These are phyloP conservation scores for Lepus timidus DNA, from an alignment of 2,113 vertebrate species.

Conservation along the genomic window DNA sequence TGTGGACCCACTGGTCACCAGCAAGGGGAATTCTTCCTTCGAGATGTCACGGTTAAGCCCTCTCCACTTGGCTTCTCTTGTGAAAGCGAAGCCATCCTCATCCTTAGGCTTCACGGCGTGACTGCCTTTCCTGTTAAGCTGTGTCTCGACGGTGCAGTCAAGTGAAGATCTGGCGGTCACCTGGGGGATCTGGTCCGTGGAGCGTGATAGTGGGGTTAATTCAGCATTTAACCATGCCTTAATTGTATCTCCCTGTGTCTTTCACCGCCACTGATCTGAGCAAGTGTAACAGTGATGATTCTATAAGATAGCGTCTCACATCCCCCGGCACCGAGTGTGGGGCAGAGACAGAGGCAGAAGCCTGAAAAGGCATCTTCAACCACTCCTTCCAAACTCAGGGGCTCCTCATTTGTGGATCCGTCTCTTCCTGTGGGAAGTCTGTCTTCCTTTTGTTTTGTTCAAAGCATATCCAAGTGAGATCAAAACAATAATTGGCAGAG, in stretches of 20 bases:
- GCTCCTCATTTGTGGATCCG: not conserved
- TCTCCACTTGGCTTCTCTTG: not conserved
- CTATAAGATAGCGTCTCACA: fast-evolving
- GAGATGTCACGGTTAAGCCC: not conserved
- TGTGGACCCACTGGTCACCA: not conserved
- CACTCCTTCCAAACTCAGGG: not conserved
- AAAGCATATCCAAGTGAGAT: not conserved
- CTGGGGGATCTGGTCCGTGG: not conserved
- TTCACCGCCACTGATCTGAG: not conserved
- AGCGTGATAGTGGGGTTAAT: not conserved
- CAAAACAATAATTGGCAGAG: constrained; percentile 25
- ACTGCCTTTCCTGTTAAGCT: not conserved
- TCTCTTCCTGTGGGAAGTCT: not conserved
- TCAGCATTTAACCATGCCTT: not conserved
- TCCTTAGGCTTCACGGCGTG: not conserved
- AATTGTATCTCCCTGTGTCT: not conserved
- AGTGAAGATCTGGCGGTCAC: not conserved
- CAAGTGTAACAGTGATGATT: not conserved
- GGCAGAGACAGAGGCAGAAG: not conserved
- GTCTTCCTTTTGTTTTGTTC: not conserved
- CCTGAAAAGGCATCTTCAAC: not conserved
- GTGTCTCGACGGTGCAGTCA: not conserved
- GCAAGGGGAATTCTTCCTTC: not conserved
- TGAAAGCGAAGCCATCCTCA: not conserved
- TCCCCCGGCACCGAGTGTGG: not conserved